Base-by-base conservation (phyloP, 2,888 invertebrate species). In the Junonia oenone region DNA sequence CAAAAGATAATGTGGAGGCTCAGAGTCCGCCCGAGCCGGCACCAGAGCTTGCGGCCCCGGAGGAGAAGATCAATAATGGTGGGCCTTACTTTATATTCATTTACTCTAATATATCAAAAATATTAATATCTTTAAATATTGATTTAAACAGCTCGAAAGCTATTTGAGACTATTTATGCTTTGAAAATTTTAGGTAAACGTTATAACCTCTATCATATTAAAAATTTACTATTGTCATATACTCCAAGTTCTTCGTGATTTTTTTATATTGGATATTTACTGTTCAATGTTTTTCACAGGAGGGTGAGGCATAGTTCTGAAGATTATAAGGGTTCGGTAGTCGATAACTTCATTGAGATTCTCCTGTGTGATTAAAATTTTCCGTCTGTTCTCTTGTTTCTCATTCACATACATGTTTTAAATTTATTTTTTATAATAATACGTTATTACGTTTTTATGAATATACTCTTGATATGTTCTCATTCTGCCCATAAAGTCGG, bases 1-100 rank as follows among this genome's bases (percentile, higher is more conserved):
- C 63, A 13, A 63, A 55, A 1, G 71, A 72, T 46, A 62, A 38
- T 3, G 74, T 11, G 11, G 11, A 19, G 2, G 2, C 19, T 9
- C 11, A 75, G 54, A 60, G 58, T 33, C 60, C 67, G 1, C 65
- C 63, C 0, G 19, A 40, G 15, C 38, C 19, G 38, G 59, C 68
- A 0, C 63, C 69, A 0, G 57, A 59, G 9, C 59, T 61, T 14
- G 75, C 68, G 35, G 56, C 53, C 0, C 66, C 69, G 0, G 64
- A 66, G 33, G 73, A 76, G 66, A 68, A 72, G 13, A 50, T 50
- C n/a, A 22, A 56, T 19, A 64, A 76, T 67, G 81, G 87, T 87
- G 67, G 26, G 83, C 76, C 14, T 56, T 54, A 50, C 50, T 68
- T 47, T 38, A 1, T 31, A 11, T 11, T 33, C n/a, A 33, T n/a